Evolutionary conservation across 2,797 vertebrate genomes (phyloP).

Genomic region (Girardinus metallicus): DNA sequence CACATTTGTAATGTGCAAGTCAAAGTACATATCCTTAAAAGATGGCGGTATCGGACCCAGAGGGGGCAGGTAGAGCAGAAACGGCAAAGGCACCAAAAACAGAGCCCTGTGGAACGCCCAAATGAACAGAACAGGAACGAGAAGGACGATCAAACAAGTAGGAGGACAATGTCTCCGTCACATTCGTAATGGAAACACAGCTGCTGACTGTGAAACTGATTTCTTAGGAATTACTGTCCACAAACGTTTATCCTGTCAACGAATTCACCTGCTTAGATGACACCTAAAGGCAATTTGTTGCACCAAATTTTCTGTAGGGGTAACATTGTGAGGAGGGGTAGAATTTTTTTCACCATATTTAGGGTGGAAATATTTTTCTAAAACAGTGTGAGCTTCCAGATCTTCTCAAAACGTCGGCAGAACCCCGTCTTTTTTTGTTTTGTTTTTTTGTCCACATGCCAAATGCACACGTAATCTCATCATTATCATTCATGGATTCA

Average conservation of each 20-base stretch:
- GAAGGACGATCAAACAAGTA: no score
- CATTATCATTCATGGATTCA: constrained; percentile 55
- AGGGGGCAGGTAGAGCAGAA: no score
- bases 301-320: background rate
- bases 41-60: no score
- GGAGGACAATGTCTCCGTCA: no score
- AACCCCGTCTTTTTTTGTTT: constrained; percentile 18
- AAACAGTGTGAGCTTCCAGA: constrained; percentile 2
- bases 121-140: no score
- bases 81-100: no score
- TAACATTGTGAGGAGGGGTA: background rate
- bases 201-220: no score
- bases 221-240: no score
- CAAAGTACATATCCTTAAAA: no score
- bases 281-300: background rate
- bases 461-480: constrained; percentile 54
- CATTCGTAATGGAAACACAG: no score
- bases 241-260: background rate
- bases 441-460: constrained; percentile 40
- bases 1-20: no score
- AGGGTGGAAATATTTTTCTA: background rate
- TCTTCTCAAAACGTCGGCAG: constrained; percentile 25
- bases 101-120: no score
- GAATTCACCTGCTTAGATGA: background rate
- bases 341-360: background rate